Conservation (phyloP, 2,113 vertebrate genomes). For the Callionymus lyra region DNA sequence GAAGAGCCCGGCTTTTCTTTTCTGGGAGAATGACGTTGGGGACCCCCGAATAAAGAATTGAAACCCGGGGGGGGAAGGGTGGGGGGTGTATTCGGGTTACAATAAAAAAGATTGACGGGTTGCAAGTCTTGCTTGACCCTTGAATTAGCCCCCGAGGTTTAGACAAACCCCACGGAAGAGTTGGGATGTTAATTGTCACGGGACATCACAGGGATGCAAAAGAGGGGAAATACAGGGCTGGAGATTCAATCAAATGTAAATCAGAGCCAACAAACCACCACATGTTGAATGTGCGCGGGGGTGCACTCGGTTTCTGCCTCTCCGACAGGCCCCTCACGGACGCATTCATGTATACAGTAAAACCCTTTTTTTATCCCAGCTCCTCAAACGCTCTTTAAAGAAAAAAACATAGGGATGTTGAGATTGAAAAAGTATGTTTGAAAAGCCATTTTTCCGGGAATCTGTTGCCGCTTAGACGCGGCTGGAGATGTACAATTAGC, state of each 20-base stretch:
- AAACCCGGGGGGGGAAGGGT: constrained; percentile 35
- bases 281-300: constrained; percentile 47
- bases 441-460: constrained; percentile 64
- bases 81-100: constrained; percentile 43
- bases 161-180: constrained; percentile 60
- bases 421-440: constrained; percentile 30
- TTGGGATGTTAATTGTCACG: constrained; percentile 62
- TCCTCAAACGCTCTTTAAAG: constrained; percentile 31
- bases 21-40: constrained; percentile 42
- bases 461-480: constrained; percentile 52
- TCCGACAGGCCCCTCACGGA: constrained; percentile 31
- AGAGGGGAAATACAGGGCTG: constrained; percentile 37
- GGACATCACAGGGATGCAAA: constrained; percentile 60
- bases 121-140: constrained; percentile 75
- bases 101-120: constrained; percentile 72
- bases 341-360: constrained; percentile 43
- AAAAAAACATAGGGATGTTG: constrained; percentile 37
- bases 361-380: constrained; percentile 35
- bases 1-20: constrained; percentile 55
- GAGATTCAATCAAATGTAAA: constrained; percentile 50
- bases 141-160: constrained; percentile 70
- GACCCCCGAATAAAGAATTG: constrained; percentile 44
- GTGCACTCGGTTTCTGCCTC: constrained; percentile 42
- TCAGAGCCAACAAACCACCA: constrained; percentile 40
- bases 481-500: constrained; percentile 56